A percentile compares a stretch with the other conserved stretches of the same genome.
Evolutionary conservation across 2,113 vertebrate species (phyloP).

Genomic region (Muntiacus muntjak): DNA sequence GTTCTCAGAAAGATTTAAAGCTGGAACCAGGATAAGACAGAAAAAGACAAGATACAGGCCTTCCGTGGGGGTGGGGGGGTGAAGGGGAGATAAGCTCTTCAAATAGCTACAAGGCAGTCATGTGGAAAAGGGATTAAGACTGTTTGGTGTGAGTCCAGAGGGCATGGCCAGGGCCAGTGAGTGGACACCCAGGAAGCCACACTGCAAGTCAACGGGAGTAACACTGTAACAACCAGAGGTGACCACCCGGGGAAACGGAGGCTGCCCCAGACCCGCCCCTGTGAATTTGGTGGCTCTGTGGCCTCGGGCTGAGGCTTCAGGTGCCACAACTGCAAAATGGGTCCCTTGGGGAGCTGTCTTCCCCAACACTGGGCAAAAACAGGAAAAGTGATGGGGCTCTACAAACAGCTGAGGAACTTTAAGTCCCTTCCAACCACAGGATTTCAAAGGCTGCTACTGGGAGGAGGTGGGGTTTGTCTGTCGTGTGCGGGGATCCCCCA

Average conservation of each 20-base stretch:
- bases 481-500: background rate
- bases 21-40: background rate
- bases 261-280: background rate
- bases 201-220: background rate
- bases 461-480: background rate
- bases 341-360: background rate
- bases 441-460: background rate
- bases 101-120: background rate
- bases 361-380: background rate
- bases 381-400: background rate
- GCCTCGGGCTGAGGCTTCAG: background rate
- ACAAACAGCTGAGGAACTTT: background rate
- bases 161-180: background rate
- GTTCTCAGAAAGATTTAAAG: slow-evolving; percentile 3
- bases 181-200: background rate
- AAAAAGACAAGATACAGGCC: background rate
- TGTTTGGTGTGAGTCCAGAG: background rate
- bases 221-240: background rate
- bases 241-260: background rate
- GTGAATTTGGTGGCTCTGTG: background rate
- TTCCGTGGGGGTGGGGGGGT: background rate
- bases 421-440: background rate
- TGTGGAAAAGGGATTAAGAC: background rate
- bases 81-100: background rate
- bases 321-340: background rate